Conservation (phyloP, 2,888 invertebrate species). For the Nipponacmea schrenckii region DNA sequence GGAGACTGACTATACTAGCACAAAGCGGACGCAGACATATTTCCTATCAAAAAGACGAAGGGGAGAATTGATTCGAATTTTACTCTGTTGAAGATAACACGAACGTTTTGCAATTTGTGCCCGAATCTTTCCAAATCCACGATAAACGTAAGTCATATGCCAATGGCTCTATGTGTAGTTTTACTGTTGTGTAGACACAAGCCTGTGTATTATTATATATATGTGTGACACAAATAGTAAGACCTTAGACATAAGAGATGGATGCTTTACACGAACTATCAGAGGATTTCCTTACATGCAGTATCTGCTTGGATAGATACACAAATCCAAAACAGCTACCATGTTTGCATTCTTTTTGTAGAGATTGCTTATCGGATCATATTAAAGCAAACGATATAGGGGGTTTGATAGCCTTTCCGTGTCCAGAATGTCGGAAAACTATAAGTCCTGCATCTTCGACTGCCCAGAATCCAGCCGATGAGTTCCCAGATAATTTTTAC, state of each 20-base stretch:
- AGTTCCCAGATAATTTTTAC: constrained; percentile 37
- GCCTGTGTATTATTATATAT: too few species aligned
- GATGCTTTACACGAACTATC: constrained; percentile 20
- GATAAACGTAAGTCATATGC: too few species aligned
- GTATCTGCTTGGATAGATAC: constrained; percentile 40
- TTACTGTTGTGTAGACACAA: too few species aligned
- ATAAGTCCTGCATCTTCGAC: constrained; percentile 39
- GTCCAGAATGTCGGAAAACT: constrained; percentile 39
- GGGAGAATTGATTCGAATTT: too few species aligned
- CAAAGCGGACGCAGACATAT: too few species aligned
- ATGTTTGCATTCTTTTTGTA: constrained; percentile 46
- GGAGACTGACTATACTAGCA: too few species aligned
- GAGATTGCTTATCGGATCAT: constrained; percentile 40
- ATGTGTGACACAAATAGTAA: too few species aligned
- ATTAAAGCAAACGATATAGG: constrained; percentile 37
- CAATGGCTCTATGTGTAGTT: too few species aligned
- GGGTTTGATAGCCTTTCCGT: constrained; percentile 36
- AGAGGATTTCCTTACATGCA: constrained; percentile 36
- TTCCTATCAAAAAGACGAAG: too few species aligned
- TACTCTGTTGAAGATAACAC: too few species aligned
- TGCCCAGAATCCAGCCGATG: constrained; percentile 35
- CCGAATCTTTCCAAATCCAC: too few species aligned
- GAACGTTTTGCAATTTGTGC: too few species aligned
- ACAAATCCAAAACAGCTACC: constrained; percentile 38
- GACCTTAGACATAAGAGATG: neutral